These are phyloP conservation scores for Hirtodrosophila trivittata DNA, from an alignment of 2,888 invertebrate species.

Conservation along the genomic window DNA sequence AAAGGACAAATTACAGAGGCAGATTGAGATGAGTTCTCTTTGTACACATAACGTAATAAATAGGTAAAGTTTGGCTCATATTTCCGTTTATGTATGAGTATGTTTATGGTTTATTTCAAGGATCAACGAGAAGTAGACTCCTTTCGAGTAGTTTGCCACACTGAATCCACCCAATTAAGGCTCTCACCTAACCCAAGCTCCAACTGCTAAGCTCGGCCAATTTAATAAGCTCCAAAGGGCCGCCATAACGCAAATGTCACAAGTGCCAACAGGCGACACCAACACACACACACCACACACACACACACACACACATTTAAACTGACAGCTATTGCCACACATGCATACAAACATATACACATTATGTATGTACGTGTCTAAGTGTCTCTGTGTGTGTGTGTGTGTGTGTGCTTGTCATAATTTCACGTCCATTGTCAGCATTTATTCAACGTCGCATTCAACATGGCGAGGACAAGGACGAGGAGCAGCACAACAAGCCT, in stretches of 20 bases:
- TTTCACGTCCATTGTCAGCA: conserved; percentile 72
- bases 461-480: conserved; percentile 48
- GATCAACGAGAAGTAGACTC: neutral
- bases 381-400: conserved; percentile 6
- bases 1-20: too few species aligned
- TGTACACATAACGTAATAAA: too few species aligned
- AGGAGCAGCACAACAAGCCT: conserved; percentile 3
- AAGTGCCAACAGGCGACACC: conserved; percentile 62
- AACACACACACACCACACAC: conserved; percentile 20
- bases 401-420: conserved; percentile 59
- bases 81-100: too few species aligned
- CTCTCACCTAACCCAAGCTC: conserved; percentile 15
- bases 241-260: conserved; percentile 70
- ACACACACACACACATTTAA: conserved; percentile 14
- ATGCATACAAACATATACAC: conserved; percentile 6
- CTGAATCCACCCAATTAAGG: conserved; percentile 50
- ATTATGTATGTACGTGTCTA: conserved; percentile 4
- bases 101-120: too few species aligned
- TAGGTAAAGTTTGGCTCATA: too few species aligned
- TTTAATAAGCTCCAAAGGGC: conserved; percentile 67
- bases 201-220: conserved; percentile 56
- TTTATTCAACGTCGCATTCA: conserved; percentile 69
- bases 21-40: too few species aligned
- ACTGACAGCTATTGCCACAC: conserved; percentile 27
- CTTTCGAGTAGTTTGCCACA: conserved; percentile 48